A percentile compares a stretch with the other conserved stretches of the same genome.
Conservation (phyloP, 2,888 invertebrate species). For the Eupithecia exiguata region DNA sequence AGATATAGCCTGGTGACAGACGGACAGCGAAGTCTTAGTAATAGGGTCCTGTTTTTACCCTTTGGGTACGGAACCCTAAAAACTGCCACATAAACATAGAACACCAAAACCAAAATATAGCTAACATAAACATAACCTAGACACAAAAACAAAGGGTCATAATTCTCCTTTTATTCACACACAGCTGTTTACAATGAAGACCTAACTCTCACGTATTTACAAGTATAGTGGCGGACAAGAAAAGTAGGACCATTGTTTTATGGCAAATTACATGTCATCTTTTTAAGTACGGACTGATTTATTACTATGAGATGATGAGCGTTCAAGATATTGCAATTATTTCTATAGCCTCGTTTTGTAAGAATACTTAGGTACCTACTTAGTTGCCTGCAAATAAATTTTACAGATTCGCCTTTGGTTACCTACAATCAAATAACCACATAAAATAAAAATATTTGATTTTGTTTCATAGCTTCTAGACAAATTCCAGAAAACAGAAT, state of each 20-base stretch:
- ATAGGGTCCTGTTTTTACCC: too few relatives aligned
- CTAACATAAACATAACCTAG: background rate
- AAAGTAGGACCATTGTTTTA: slow-evolving; percentile 18
- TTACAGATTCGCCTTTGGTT: background rate
- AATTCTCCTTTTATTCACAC: slow-evolving; percentile 31
- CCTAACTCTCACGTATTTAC: slow-evolving; percentile 32
- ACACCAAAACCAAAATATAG: background rate
- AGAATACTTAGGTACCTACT: background rate
- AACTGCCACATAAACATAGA: background rate
- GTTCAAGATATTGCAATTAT: background rate
- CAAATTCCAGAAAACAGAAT: too few relatives aligned
- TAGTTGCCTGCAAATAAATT: background rate
- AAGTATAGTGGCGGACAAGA: slow-evolving; percentile 25
- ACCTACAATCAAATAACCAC: too few relatives aligned
- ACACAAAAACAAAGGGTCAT: slow-evolving; percentile 23
- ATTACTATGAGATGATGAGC: background rate
- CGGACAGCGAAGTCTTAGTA: too few relatives aligned
- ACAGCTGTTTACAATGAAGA: slow-evolving; percentile 28
- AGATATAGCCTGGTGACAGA: too few relatives aligned
- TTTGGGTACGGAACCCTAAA: too few relatives aligned
- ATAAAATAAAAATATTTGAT: too few relatives aligned
- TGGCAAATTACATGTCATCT: background rate
- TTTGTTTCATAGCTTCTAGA: too few relatives aligned
- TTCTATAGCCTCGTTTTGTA: background rate
- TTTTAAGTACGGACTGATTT: background rate